Base-by-base conservation (phyloP, 92 coral and sea anemone genomes). In the Diadumene lineata region DNA sequence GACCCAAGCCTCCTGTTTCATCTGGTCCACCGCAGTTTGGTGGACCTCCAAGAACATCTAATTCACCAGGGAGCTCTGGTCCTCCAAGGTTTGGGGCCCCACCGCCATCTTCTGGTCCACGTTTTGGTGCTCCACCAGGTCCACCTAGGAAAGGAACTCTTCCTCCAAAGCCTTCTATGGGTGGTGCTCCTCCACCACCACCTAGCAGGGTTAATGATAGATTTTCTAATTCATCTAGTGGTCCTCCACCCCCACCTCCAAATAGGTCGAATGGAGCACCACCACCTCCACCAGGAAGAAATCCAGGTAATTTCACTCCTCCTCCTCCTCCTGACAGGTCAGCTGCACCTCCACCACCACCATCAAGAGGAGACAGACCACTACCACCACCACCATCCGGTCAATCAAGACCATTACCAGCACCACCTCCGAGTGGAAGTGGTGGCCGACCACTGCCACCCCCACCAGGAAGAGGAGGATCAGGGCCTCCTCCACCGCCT, bases 401-500 rank as follows among this genome's bases (percentile, higher is more conserved):
- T 38, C 84, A 83, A 46, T 70, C 97, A 46, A 78, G 90, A 63
- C 92, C 97, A 18, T 81, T 93, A 27, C 98, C 97, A 58, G 84
- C 85, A n/a, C 89, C 98, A 25, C 98, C 98, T 48, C 89, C 91
- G 44, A 82, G 92, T 28, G 62, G 92, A 22, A 62, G 68, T 38
- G 84, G 82, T 16, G 66, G 88, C 16, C 64, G 88, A 55, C 88
- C 94, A 23, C 71, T 82, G 29, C 94, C 94, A 21, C 33, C 88
- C 9, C 77, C 77, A 32, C 77, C 77, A 72, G 77, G 77, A 56
- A 31, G 76, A 18, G 43, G 78, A 53, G 60, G 60, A 23, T 34
- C 79, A 29, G 86, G 89, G 1, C 89, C 97, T 30, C 96, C 98
- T 32, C 97, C 96, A 67, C 88, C 96, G 19, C 84, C 87, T 15